A percentile compares a stretch with the other conserved stretches of the same genome.
These are phyloP conservation scores for Acrobasis consociella DNA, from an alignment of 2,888 invertebrate species.

Conservation along the genomic window DNA sequence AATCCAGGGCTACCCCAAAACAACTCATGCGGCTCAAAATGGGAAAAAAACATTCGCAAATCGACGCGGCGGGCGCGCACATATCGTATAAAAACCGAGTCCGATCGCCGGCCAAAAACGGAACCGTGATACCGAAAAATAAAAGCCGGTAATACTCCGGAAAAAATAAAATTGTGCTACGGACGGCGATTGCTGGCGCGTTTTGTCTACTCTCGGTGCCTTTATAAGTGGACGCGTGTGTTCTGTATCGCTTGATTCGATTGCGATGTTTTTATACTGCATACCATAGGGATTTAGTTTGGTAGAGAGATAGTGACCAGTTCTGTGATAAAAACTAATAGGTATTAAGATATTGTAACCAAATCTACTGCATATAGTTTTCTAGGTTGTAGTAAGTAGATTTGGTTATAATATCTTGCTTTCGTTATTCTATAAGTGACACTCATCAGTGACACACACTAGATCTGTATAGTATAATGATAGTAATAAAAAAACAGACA, in stretches of 20 bases:
- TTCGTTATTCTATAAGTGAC: too few species aligned
- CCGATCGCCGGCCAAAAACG: constrained; percentile 79
- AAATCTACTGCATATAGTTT: too few species aligned
- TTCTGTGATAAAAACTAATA: too few species aligned
- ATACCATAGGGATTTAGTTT: background rate
- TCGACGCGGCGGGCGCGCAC: constrained; percentile 66
- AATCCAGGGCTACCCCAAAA: constrained; percentile 77
- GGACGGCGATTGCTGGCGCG: constrained; percentile 44
- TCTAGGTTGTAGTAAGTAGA: too few species aligned
- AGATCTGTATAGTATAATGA: too few species aligned
- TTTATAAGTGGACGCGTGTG: constrained; percentile 57
- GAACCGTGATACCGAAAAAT: constrained; percentile 82
- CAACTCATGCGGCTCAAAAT: constrained; percentile 73
- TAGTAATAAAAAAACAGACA: too few species aligned
- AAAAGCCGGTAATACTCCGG: constrained; percentile 74
- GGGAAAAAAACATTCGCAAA: constrained; percentile 73
- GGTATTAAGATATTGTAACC: too few species aligned
- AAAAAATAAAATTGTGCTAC: constrained; percentile 70
- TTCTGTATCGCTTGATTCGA: constrained; percentile 2
- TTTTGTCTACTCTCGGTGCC: constrained; percentile 58
- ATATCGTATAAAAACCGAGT: constrained; percentile 78
- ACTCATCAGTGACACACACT: too few species aligned
- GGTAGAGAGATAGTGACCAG: background rate
- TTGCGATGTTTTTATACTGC: constrained; percentile 34
- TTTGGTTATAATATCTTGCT: too few species aligned